phyloP scores from a whole-genome alignment of 2,113 vertebrate species.

The Melanerpes formicivorus region DNA sequence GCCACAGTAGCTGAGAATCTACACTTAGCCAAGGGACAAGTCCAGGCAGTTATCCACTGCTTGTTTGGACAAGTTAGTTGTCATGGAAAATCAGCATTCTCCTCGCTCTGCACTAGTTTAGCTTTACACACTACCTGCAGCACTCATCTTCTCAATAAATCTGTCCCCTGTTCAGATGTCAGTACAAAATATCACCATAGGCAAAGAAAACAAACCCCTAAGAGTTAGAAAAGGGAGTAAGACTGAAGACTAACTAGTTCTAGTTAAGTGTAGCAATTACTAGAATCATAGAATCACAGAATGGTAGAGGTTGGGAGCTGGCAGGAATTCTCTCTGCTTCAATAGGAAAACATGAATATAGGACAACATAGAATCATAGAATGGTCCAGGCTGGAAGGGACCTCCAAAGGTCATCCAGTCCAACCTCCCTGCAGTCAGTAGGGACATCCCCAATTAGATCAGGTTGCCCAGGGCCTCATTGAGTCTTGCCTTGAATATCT shows the following conservation, averaged over 20 bases:
- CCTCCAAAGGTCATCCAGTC: no score
- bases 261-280: background rate
- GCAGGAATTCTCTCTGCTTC: no score
- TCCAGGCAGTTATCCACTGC: constrained; percentile 32
- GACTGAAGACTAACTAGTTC: background rate
- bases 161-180: background rate
- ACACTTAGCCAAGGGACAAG: constrained; percentile 16
- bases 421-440: no score
- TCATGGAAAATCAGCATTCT: constrained; percentile 33
- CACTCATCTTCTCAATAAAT: background rate
- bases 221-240: background rate
- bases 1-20: background rate
- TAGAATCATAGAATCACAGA: no score
- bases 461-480: no score
- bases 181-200: background rate
- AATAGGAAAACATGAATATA: background rate
- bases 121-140: background rate
- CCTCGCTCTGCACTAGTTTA: background rate
- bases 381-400: no score
- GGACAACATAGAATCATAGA: no score
- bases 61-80: constrained; percentile 58
- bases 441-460: no score
- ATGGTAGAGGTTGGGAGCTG: no score
- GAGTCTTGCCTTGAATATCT: no score
- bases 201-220: background rate